Conservation (phyloP, 2,797 vertebrate species). For the Ctenosaura bakeri region DNA sequence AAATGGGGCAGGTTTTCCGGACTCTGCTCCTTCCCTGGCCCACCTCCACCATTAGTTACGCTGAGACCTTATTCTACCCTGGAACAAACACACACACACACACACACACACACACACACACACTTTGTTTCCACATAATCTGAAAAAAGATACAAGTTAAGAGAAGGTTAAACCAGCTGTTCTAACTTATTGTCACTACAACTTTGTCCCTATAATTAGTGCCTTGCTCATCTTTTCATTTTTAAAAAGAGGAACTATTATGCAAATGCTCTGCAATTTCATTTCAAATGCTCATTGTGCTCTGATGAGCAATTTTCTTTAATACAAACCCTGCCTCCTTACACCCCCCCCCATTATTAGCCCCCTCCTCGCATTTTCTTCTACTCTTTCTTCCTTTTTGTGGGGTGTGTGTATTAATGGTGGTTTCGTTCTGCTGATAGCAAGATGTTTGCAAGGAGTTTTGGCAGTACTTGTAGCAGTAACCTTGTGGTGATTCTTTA, state of each 20-base stretch:
- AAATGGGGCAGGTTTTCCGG: conserved; percentile 40
- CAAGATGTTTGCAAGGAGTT: conserved; percentile 52
- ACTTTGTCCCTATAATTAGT: conserved; percentile 78
- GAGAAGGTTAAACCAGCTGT: conserved; percentile 78
- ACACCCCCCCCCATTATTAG: conserved; percentile 57
- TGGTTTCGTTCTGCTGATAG: conserved; percentile 52
- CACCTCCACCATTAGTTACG: conserved; percentile 55
- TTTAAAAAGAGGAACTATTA: conserved; percentile 78
- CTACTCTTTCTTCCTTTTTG: conserved; percentile 43
- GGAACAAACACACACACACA: conserved; percentile 47
- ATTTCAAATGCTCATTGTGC: conserved; percentile 82
- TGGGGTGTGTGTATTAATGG: neutral
- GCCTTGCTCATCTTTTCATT: conserved; percentile 78
- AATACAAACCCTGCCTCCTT: conserved; percentile 78
- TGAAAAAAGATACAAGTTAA: conserved; percentile 43
- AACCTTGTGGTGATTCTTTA: conserved; percentile 54
- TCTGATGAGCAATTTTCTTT: conserved; percentile 83
- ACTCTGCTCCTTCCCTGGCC: neutral
- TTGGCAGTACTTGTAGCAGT: conserved; percentile 46
- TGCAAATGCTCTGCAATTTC: conserved; percentile 84
- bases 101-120: conserved; percentile 47
- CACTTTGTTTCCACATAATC: conserved; percentile 37
- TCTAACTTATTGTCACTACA: conserved; percentile 74
- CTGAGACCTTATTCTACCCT: conserved; percentile 44
- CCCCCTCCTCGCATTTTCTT: conserved; percentile 34